A percentile compares a stretch with the other conserved stretches of the same genome.
Evolutionary conservation across 1,140 invertebrate genomes (phyloP).

Genomic region (Drosophila baimaii): DNA sequence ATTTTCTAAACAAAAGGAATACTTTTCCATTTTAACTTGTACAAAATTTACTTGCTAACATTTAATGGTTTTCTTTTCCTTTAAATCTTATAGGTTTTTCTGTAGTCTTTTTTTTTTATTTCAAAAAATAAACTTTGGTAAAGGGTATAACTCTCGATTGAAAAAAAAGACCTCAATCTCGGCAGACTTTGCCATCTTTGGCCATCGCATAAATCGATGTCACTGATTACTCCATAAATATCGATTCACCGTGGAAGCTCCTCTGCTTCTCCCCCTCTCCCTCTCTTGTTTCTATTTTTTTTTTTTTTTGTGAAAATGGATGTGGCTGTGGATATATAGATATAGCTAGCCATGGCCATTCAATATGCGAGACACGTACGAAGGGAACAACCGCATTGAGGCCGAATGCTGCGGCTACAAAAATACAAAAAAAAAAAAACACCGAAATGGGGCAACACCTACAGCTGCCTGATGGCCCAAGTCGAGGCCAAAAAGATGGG

Average conservation of each 20-base stretch:
- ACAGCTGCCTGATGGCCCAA: conserved; percentile 2
- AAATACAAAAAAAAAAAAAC: conserved; percentile 4
- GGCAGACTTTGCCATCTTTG: conserved; percentile 9
- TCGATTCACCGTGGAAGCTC: conserved; percentile 16
- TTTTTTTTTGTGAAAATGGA: background rate
- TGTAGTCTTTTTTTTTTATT: too few relatives aligned
- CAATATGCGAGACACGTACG: conserved; percentile 75
- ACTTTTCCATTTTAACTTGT: too few relatives aligned
- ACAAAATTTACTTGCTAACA: too few relatives aligned
- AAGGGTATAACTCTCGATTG: background rate
- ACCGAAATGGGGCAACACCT: conserved; percentile 40
- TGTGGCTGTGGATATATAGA: conserved; percentile 12
- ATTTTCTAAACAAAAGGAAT: too few relatives aligned
- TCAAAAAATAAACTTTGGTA: background rate
- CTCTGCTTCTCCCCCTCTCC: background rate
- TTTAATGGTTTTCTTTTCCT: too few relatives aligned
- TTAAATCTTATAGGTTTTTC: too few relatives aligned
- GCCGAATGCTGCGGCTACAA: conserved; percentile 43
- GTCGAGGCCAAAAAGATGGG: conserved; percentile 42
- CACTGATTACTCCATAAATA: conserved; percentile 46
- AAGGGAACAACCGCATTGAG: conserved; percentile 45
- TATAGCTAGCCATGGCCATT: conserved; percentile 44
- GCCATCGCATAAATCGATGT: conserved; percentile 24
- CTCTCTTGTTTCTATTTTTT: conserved; percentile 8
- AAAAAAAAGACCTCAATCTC: conserved; percentile 3